These are phyloP conservation scores for Andricus grossulariae DNA, from an alignment of 1,140 invertebrate species.

Conservation along the genomic window DNA sequence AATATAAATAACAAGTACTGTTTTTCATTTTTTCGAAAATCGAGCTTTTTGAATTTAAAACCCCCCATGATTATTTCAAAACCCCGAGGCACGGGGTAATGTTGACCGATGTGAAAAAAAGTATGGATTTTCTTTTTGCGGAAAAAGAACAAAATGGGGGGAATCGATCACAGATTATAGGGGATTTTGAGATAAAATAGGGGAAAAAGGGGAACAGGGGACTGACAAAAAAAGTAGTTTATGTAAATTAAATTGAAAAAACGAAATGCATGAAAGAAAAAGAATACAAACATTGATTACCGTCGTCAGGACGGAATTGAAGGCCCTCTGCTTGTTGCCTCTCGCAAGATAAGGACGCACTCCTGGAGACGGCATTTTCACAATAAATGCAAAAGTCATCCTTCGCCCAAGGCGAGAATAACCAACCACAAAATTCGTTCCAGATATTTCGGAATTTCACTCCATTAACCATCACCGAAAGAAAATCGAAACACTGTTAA, in stretches of 20 bases:
- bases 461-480: conserved; percentile 25
- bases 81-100: too few relatives aligned
- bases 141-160: too few relatives aligned
- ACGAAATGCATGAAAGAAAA: conserved; percentile 17
- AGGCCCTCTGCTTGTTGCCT: conserved; percentile 64
- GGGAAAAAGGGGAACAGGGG: too few relatives aligned
- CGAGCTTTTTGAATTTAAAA: too few relatives aligned
- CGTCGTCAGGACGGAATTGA: conserved; percentile 69
- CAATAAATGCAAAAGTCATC: conserved; percentile 67
- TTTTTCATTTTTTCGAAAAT: too few relatives aligned
- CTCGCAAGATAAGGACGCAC: conserved; percentile 65
- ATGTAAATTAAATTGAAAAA: conserved; percentile 1
- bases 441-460: conserved; percentile 10
- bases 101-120: too few relatives aligned
- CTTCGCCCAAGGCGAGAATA: conserved; percentile 43
- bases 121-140: too few relatives aligned
- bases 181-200: too few relatives aligned
- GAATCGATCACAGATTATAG: too few relatives aligned
- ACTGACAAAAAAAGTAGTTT: too few relatives aligned
- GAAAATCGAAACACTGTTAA: conserved; percentile 10
- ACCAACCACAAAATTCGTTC: conserved; percentile 27
- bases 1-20: too few relatives aligned
- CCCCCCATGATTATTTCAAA: too few relatives aligned
- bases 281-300: conserved; percentile 56
- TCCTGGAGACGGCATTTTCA: conserved; percentile 66